phyloP scores from a whole-genome alignment of 2,888 invertebrate species.

The Schizaphis graminum region DNA sequence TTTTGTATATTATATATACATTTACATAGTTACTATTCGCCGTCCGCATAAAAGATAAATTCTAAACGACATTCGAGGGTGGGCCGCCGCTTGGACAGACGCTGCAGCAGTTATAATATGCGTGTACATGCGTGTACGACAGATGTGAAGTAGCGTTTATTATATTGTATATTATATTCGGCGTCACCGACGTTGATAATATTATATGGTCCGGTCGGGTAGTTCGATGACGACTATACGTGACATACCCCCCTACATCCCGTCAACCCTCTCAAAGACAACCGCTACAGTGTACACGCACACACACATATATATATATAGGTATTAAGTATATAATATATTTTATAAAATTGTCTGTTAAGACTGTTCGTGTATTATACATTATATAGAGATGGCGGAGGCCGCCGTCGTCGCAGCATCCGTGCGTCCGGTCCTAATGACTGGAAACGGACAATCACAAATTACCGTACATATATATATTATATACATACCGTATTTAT shows the following conservation, averaged over 20 bases:
- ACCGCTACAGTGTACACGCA: not conserved
- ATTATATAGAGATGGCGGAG: not conserved
- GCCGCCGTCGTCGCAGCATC: slow-evolving; percentile 14
- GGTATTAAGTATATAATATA: not conserved
- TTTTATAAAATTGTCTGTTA: not conserved
- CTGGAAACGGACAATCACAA: slow-evolving; percentile 65
- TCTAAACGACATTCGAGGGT: not conserved
- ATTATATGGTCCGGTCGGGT: not conserved
- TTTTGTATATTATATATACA: not conserved
- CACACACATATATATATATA: not conserved
- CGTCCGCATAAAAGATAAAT: not conserved
- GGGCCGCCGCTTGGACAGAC: not conserved
- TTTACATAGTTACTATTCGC: not conserved
- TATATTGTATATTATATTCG: slow-evolving; percentile 4
- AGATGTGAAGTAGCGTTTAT: not conserved
- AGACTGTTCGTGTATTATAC: not conserved
- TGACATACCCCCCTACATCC: not conserved
- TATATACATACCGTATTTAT: not conserved
- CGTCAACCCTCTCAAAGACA: not conserved
- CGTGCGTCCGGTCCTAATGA: slow-evolving; percentile 60
- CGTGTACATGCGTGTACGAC: not conserved
- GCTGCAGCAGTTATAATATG: not conserved
- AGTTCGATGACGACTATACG: not conserved
- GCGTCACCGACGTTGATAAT: not conserved
- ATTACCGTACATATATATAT: slow-evolving; percentile 39